Evolutionary conservation across 2,888 invertebrate genomes (phyloP), one percentile per base, ranked within the genome.

Genomic region (Euzetes globulus): DNA sequence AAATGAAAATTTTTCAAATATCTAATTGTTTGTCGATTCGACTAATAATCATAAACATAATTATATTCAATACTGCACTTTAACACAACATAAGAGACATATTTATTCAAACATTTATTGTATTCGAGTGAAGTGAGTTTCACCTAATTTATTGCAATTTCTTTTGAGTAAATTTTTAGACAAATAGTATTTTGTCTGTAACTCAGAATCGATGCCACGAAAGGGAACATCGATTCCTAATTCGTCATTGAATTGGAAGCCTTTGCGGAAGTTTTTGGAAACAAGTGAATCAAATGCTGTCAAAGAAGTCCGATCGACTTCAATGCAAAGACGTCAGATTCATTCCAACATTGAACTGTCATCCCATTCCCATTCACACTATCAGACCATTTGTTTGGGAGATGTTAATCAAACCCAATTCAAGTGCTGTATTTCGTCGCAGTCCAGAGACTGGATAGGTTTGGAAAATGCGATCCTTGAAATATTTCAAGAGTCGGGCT

Each of bases 391-490:
- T 3, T 33, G 33, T 63, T 63, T 33, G 33, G 63, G 63, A 17
- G 33, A 63, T 63, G 33, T 63, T 6, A 11, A 6, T 1, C 25
- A 55, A 25, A 25, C 4, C 1, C 25, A 55, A 55, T 25, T 55
- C 19, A 29, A 63, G 27, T 25, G 27, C 19, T n/a, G n/a, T 5
- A 17, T 63, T 15, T 63, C 13, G 17, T 63, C 27, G 1, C 63
- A 63, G 17, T 17, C 33, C 3, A 7, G 33, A 3, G 63, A 63
- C 63, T 63, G 63, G 63, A 1, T 63, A 3, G 11, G 68, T 19
- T 29, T 75, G 17, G 72, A 75, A 19, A 47, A 72, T 19, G 41
- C 72, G 1, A 22, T 75, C 11, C 37, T 75, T 0, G 37, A 72
- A 19, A n/a, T 75, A n/a, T 72, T 75, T 19, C 33, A 72, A 13